Conservation (phyloP, 2,888 invertebrate genomes). For the Anagyrus pseudococci region DNA sequence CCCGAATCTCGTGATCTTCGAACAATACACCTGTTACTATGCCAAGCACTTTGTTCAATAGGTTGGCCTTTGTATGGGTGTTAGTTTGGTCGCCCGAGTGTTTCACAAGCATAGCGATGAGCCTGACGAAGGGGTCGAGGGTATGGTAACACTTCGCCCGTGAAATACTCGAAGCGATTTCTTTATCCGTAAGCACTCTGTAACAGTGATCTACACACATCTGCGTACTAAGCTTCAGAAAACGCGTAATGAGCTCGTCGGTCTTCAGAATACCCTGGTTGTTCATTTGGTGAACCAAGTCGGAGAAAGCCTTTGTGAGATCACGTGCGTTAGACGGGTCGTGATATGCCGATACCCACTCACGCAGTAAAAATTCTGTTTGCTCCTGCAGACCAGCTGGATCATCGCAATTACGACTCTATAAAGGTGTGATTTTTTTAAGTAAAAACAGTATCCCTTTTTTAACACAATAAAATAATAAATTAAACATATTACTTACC, state of each 20-base stretch:
- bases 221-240: slow-evolving; percentile 95
- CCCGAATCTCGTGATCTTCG: slow-evolving; percentile 93
- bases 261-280: slow-evolving; percentile 94
- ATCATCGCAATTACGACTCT: slow-evolving; percentile 89
- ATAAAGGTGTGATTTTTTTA: slow-evolving; percentile 42
- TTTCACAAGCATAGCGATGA: slow-evolving; percentile 93
- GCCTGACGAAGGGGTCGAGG: slow-evolving; percentile 92
- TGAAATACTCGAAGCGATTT: slow-evolving; percentile 67
- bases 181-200: slow-evolving; percentile 79
- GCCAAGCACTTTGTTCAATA: slow-evolving; percentile 90
- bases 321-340: slow-evolving; percentile 81
- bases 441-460: no score
- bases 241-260: slow-evolving; percentile 95
- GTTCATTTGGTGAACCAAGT: slow-evolving; percentile 97
- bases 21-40: slow-evolving; percentile 94
- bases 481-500: no score
- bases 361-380: slow-evolving; percentile 90
- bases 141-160: slow-evolving; percentile 94
- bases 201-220: slow-evolving; percentile 96
- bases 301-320: slow-evolving; percentile 87
- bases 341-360: slow-evolving; percentile 94
- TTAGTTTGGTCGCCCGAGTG: slow-evolving; percentile 90
- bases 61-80: slow-evolving; percentile 94
- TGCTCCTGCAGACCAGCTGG: slow-evolving; percentile 94
- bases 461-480: no score